Evolutionary conservation across 2,888 invertebrate species (phyloP).

Genomic region (Spicauda simplicius): DNA sequence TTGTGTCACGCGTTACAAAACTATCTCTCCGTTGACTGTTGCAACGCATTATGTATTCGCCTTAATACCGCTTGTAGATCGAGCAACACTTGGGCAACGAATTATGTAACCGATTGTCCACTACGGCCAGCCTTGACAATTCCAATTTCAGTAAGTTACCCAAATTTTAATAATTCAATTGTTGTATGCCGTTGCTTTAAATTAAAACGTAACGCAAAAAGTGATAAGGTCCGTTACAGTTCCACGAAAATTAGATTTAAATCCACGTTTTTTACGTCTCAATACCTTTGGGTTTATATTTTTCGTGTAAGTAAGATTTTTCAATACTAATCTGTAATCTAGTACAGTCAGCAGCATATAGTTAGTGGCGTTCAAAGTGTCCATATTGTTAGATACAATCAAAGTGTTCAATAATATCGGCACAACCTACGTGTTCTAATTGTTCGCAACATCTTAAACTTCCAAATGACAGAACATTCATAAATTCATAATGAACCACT

Average conservation of each 20-base stretch:
- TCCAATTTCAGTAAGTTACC: slow-evolving; percentile 3
- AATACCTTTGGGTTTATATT: background rate
- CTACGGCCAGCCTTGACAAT: slow-evolving; percentile 30
- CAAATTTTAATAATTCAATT: slow-evolving; percentile 2
- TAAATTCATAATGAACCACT: too few relatives aligned
- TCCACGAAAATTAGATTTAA: background rate
- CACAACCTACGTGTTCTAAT: too few relatives aligned
- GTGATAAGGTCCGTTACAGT: slow-evolving; percentile 7
- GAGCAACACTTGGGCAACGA: slow-evolving; percentile 36
- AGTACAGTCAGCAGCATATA: too few relatives aligned
- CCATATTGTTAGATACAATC: too few relatives aligned
- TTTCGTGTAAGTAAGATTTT: too few relatives aligned
- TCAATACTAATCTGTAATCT: too few relatives aligned
- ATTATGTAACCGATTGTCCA: slow-evolving; percentile 37
- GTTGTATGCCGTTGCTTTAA: slow-evolving; percentile 1
- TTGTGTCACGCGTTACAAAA: slow-evolving; percentile 25
- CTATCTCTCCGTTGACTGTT: slow-evolving; percentile 24
- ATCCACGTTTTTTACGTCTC: background rate
- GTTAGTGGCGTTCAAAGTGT: too few relatives aligned
- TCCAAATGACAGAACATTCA: too few relatives aligned
- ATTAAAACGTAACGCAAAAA: background rate
- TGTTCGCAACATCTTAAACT: too few relatives aligned
- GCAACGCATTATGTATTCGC: slow-evolving; percentile 41
- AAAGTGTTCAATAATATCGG: too few relatives aligned
- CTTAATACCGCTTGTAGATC: slow-evolving; percentile 39